Evolutionary conservation across 2,888 invertebrate genomes (phyloP).

Genomic region (Euspilapteryx auroguttella): DNA sequence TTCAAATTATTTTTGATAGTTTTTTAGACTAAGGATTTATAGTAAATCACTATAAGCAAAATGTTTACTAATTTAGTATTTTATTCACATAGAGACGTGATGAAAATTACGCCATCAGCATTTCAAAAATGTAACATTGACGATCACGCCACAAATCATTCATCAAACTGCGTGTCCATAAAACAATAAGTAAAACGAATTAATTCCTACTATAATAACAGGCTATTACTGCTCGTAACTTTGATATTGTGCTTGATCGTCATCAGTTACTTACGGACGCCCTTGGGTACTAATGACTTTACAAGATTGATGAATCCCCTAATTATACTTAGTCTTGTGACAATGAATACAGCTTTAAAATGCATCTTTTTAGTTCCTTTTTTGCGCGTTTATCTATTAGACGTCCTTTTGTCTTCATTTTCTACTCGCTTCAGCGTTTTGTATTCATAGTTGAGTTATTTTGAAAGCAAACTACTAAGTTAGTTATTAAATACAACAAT

Average conservation of each 20-base stretch:
- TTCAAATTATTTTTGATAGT: no score
- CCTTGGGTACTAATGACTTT: conserved; percentile 48
- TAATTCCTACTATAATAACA: conserved; percentile 45
- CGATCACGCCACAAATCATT: conserved; percentile 22
- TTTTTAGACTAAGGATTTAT: no score
- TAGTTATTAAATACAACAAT: conserved; percentile 20
- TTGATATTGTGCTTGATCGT: conserved; percentile 19
- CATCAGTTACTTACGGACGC: conserved; percentile 45
- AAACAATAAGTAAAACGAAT: conserved; percentile 47
- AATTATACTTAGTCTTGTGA: conserved; percentile 39
- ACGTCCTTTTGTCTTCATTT: background rate
- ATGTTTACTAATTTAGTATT: no score
- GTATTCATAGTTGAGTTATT: no score
- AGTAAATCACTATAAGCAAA: no score
- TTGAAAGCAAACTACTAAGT: no score
- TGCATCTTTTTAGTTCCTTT: conserved; percentile 28
- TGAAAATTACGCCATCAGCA: no score
- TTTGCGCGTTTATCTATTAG: background rate
- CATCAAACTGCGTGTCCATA: conserved; percentile 44
- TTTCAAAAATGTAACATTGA: background rate
- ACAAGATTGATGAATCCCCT: conserved; percentile 51
- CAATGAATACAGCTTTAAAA: conserved; percentile 39
- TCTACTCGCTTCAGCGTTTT: no score
- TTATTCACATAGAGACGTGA: no score
- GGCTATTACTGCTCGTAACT: conserved; percentile 38